Conservation (phyloP, 2,113 vertebrate genomes). For the Cisticola juncidis region DNA sequence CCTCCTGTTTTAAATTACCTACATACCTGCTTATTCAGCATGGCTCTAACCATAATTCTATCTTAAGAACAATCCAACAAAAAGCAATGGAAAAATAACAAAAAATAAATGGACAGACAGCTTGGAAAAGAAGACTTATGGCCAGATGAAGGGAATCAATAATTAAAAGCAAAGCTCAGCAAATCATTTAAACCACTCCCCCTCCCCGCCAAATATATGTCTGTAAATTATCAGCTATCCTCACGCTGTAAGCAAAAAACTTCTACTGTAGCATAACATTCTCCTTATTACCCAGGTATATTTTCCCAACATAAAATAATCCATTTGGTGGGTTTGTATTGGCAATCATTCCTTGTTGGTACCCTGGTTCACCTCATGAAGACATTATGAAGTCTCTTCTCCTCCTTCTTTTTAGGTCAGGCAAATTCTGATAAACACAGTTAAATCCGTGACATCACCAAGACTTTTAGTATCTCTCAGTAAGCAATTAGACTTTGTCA, state of each 20-base stretch:
- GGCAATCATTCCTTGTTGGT: not conserved
- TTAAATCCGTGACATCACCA: not conserved
- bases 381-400: not conserved
- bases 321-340: not conserved
- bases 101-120: not conserved
- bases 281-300: not conserved
- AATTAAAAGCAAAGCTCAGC: not conserved
- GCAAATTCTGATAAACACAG: not conserved
- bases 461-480: not conserved
- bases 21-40: not conserved
- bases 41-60: not conserved
- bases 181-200: not conserved
- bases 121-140: not conserved
- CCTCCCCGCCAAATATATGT: fast-evolving
- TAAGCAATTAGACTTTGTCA: not conserved
- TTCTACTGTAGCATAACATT: not conserved
- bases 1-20: not conserved
- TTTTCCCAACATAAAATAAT: not conserved
- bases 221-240: not conserved
- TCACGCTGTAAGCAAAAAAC: not conserved
- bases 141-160: not conserved
- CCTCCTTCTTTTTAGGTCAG: not conserved
- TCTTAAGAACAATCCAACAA: not conserved
- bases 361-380: not conserved
- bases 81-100: not conserved